Conservation (phyloP, 2,888 invertebrate genomes). For the Amphipoea lucens region DNA sequence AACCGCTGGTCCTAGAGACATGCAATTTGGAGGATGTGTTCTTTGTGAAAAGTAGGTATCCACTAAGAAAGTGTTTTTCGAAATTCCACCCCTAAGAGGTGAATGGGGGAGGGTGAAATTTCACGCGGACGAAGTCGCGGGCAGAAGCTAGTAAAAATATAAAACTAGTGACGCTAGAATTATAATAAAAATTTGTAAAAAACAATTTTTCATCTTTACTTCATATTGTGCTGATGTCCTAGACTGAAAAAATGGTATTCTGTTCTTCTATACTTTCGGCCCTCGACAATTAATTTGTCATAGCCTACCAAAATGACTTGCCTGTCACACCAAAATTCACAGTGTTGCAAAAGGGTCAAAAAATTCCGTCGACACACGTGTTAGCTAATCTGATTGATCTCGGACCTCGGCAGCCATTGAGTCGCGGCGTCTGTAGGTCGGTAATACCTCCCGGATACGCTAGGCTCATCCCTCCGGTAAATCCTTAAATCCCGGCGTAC, state of each 20-base stretch:
- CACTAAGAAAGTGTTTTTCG: no score
- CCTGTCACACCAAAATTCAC: background rate
- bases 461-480: constrained; percentile 32
- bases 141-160: no score
- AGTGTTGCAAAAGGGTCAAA: background rate
- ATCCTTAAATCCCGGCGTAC: constrained; percentile 31
- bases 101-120: no score
- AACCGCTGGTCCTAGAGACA: no score
- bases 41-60: no score
- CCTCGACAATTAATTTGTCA: background rate
- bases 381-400: constrained; percentile 50
- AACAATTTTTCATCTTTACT: background rate
- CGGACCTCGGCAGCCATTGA: constrained; percentile 9
- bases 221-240: background rate
- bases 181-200: no score
- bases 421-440: background rate
- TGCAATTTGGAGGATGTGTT: no score
- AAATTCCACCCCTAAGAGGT: no score
- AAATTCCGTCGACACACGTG: constrained; percentile 7
- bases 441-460: constrained; percentile 31
- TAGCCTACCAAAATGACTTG: background rate
- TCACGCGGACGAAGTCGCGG: no score
- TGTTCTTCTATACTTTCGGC: background rate
- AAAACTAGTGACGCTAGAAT: no score
- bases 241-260: background rate